Conservation (phyloP, 2,888 invertebrate species). For the Epistrophe grossulariae region DNA sequence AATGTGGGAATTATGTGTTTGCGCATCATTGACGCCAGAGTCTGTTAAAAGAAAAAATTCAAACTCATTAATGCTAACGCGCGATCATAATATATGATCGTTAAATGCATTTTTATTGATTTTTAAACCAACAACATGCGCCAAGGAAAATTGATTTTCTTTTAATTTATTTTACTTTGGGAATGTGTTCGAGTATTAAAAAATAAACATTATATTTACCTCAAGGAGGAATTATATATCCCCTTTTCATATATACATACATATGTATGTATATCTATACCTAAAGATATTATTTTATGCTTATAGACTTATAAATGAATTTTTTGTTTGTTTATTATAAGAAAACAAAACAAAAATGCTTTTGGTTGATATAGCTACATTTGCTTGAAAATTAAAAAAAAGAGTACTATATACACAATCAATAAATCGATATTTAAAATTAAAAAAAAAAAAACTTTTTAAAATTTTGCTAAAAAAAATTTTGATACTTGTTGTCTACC, state of each 20-base stretch:
- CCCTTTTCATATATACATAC: no score
- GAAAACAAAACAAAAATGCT: not conserved
- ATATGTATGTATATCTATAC: not conserved
- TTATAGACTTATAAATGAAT: not conserved
- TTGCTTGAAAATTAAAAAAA: not conserved
- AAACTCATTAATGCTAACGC: conserved; percentile 54
- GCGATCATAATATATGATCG: conserved; percentile 48
- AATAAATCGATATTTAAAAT: conserved; percentile 19
- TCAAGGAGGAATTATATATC: conserved; percentile 51
- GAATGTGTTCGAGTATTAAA: conserved; percentile 75
- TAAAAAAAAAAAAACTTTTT: not conserved
- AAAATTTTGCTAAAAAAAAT: not conserved
- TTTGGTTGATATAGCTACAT: not conserved
- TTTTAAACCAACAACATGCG: conserved; percentile 38
- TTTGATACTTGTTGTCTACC: no score
- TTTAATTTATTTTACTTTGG: conserved; percentile 72
- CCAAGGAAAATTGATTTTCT: conserved; percentile 57
- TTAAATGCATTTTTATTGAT: conserved; percentile 74
- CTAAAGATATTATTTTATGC: conserved; percentile 12
- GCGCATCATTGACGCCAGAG: conserved; percentile 64
- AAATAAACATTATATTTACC: conserved; percentile 71
- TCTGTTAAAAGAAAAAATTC: conserved; percentile 60
- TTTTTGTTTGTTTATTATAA: conserved; percentile 11
- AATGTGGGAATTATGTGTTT: conserved; percentile 70
- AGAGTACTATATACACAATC: not conserved